Evolutionary conservation across 1,140 invertebrate species (phyloP).

Genomic region (Drosophila pallidifrons): DNA sequence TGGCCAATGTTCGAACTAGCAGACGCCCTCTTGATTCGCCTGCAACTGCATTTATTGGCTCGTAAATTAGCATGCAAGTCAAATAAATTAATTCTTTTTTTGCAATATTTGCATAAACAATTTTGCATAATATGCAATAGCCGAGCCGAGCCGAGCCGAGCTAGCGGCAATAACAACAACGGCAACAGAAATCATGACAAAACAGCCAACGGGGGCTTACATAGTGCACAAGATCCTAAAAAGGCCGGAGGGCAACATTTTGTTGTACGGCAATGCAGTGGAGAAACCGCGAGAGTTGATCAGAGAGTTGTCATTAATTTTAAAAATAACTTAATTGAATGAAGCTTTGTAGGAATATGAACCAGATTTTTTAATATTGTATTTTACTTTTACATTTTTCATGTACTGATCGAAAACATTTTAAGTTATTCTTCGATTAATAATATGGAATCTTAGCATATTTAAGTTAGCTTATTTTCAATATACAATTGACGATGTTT

Average conservation of each 20-base stretch:
- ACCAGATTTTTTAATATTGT: too few relatives aligned
- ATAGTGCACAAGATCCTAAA: slow-evolving; percentile 49
- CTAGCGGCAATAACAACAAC: slow-evolving; percentile 34
- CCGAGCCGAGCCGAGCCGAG: slow-evolving; percentile 25
- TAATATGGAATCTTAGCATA: too few relatives aligned
- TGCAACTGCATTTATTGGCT: slow-evolving; percentile 72
- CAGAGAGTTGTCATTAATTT: slow-evolving; percentile 4
- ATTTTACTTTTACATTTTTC: too few relatives aligned
- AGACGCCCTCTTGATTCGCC: slow-evolving; percentile 7
- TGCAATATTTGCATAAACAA: slow-evolving; percentile 82
- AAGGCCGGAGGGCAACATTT: slow-evolving; percentile 49
- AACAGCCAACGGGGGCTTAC: slow-evolving; percentile 58
- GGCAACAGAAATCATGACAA: slow-evolving; percentile 42
- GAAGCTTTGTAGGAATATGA: background rate
- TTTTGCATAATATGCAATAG: slow-evolving; percentile 82
- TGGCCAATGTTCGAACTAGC: slow-evolving; percentile 42
- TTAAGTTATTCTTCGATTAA: too few relatives aligned
- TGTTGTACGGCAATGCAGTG: slow-evolving; percentile 5
- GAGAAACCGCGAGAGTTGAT: slow-evolving; percentile 26
- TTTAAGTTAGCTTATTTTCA: too few relatives aligned
- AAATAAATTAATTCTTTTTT: slow-evolving; percentile 84
- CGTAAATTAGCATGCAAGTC: slow-evolving; percentile 82
- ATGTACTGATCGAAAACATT: too few relatives aligned
- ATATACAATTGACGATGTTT: too few relatives aligned
- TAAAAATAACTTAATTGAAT: background rate